These are phyloP conservation scores for Martes martes DNA, from an alignment of 2,113 vertebrate genomes.

Conservation along the genomic window DNA sequence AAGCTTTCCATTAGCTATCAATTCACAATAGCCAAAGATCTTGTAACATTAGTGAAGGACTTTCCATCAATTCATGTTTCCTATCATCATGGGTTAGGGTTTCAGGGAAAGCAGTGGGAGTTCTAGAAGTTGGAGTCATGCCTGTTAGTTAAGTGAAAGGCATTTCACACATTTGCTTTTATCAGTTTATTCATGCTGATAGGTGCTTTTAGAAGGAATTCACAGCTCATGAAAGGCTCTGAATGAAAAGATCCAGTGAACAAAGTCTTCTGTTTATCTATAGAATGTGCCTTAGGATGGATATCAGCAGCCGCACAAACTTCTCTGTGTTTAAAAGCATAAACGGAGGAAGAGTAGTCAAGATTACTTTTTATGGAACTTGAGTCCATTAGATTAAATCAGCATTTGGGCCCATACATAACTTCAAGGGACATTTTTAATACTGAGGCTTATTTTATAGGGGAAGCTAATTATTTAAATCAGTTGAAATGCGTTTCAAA, in stretches of 20 bases:
- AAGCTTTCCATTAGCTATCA: slow-evolving; percentile 65
- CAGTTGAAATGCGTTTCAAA: neutral
- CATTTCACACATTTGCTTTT: slow-evolving; percentile 77
- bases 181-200: slow-evolving; percentile 81
- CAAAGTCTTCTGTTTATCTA: slow-evolving; percentile 71
- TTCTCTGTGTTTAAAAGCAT: slow-evolving; percentile 16
- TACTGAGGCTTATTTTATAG: neutral
- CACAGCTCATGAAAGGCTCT: slow-evolving; percentile 72
- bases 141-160: slow-evolving; percentile 78
- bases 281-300: slow-evolving; percentile 43
- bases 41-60: slow-evolving; percentile 48
- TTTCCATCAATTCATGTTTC: slow-evolving; percentile 70
- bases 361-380: neutral
- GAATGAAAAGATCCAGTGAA: slow-evolving; percentile 71
- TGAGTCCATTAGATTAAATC: slow-evolving; percentile 34
- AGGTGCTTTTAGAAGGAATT: slow-evolving; percentile 78
- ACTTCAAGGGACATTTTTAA: neutral
- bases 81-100: slow-evolving; percentile 65
- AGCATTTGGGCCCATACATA: neutral
- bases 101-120: slow-evolving; percentile 66
- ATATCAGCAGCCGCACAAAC: neutral
- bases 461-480: neutral
- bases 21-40: slow-evolving; percentile 63
- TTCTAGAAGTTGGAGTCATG: slow-evolving; percentile 60
- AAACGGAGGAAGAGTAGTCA: neutral